Base-by-base conservation (phyloP, 2,888 invertebrate genomes). In the Conus canariensis region DNA sequence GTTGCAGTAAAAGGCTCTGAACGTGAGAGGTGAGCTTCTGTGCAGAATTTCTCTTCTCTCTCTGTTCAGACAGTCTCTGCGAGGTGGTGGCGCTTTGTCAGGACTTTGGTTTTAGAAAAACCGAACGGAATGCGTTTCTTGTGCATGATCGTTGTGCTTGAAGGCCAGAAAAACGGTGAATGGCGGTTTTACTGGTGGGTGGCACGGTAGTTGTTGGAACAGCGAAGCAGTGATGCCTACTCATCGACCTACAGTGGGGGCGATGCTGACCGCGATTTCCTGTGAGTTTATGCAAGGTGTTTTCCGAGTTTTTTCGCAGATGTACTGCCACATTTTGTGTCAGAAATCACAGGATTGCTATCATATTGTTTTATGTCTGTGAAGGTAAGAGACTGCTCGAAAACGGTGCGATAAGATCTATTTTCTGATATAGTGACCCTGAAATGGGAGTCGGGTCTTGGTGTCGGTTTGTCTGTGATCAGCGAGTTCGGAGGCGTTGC, bases 1-100 rank as follows among this genome's bases (percentile, higher is more conserved):
- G 89, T 91, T 90, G 88, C 88, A 87, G 88, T 67, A 74, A 82
- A 77, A 77, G 87, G 90, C 83, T 85, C 90, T 85, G 60, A 88
- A 83, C 90, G 6, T 30, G 67, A 86, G 64, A 67, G 86, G 86
- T 14, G 67, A 86, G 74, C 88, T 83, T 88, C 88, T 90, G 90
- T 88, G 30, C 88, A 90, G 74, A 88, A 70, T 90, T 90, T 25
- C 58, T n/a, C 59, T 85, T 85, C 59, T 90, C 85, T 82, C 83
- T 80, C 30, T 16, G 14, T 19, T 19, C 60, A 64, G 2, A 60
- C 45, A 19, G 14, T 8, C n/a, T 45, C 67, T 10, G n/a, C 19
- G 67, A 67, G 30, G n/a, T 19, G 64, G 2, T 25, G 67, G 45
- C 22, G 14, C 30, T 30, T 59, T 86, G 60, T 45, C 12, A 14